Percentiles rank a stretch among this genome's conserved stretches.
Evolutionary conservation across 2,888 invertebrate species (phyloP).

Genomic region (Ochropleura plecta): DNA sequence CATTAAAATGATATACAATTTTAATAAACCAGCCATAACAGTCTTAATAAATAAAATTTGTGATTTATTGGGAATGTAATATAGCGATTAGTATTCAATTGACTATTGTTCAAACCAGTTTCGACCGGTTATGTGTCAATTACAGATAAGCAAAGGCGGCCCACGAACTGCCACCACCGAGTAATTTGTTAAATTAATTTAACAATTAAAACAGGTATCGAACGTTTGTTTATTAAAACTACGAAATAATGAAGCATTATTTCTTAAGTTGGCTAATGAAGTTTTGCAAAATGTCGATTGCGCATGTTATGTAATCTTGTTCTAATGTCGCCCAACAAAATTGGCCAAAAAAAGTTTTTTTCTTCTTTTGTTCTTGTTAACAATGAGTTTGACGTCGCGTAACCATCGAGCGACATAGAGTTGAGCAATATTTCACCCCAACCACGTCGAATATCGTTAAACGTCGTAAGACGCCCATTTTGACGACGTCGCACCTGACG

Average conservation of each 20-base stretch:
- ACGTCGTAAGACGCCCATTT: slow-evolving; percentile 3
- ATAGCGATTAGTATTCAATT: slow-evolving; percentile 62
- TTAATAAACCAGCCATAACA: slow-evolving; percentile 17
- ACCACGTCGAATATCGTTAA: slow-evolving; percentile 1
- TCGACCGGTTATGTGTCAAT: slow-evolving; percentile 62
- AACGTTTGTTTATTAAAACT: slow-evolving; percentile 7
- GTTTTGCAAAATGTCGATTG: not conserved
- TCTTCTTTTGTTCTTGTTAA: slow-evolving; percentile 2
- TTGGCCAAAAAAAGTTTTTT: slow-evolving; percentile 14
- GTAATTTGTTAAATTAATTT: slow-evolving; percentile 52
- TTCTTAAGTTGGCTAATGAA: slow-evolving; percentile 12
- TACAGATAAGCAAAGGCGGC: slow-evolving; percentile 49
- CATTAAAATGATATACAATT: slow-evolving; percentile 28
- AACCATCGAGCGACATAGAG: slow-evolving; percentile 15
- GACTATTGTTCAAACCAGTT: slow-evolving; percentile 64
- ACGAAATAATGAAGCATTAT: slow-evolving; percentile 6
- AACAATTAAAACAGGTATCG: slow-evolving; percentile 41
- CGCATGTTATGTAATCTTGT: slow-evolving; percentile 7
- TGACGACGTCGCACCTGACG: slow-evolving; percentile 11
- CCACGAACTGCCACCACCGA: slow-evolving; percentile 43
- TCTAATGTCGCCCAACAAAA: slow-evolving; percentile 4
- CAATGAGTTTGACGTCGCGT: slow-evolving; percentile 8
- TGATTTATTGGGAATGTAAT: slow-evolving; percentile 54
- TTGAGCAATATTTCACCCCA: slow-evolving; percentile 46
- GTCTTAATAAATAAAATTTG: slow-evolving; percentile 50